Base-by-base conservation (phyloP, 2,888 invertebrate genomes). In the Polydrusus pterygomalis region DNA sequence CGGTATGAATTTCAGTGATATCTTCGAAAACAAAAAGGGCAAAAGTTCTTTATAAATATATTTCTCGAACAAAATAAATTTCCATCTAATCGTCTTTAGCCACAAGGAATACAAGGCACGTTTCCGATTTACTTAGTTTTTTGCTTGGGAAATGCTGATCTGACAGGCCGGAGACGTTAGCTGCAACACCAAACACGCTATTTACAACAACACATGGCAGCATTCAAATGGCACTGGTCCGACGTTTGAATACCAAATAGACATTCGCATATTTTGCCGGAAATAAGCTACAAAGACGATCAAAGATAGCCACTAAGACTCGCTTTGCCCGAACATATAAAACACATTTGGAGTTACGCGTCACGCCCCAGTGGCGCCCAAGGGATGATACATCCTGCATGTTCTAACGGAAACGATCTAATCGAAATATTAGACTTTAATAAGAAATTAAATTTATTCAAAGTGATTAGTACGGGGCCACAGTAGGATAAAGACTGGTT, bases 171-270 rank as follows among this genome's bases (percentile, higher is more conserved):
- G 49, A 72, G 72, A 72, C 72, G 72, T 72, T 72, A 65, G 72
- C 64, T 65, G 72, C 64, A 72, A 72, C 65, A 65, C 65, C 60
- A 70, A 72, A 72, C 72, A 65, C 58, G 72, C 72, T 58, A 72
- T 72, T 72, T 72, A 54, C 72, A 65, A 72, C 72, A 72, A 72
- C 72, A 72, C 65, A 65, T 72, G 64, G 72, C 65, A 34, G 64
- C 15, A 72, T 65, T 72, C 72, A 72, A 72, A 72, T 72, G 56
- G 72, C 64, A 72, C 43, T 49, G 56, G 64, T 20, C 65, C 65
- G 58, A 56, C 72, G 64, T 72, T 72, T 65, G 72, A 72, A 72
- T 72, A 72, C 73, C 58, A 73, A 73, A 67, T 38, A 68, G 74
- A 43, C 62, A 43, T 62, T 62, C 63, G 68, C 63, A 63, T 68